Percentiles rank a stretch among this genome's conserved stretches.
These are phyloP conservation scores for Agonopterix subpropinquella DNA, from an alignment of 2,888 invertebrate genomes.

Conservation along the genomic window DNA sequence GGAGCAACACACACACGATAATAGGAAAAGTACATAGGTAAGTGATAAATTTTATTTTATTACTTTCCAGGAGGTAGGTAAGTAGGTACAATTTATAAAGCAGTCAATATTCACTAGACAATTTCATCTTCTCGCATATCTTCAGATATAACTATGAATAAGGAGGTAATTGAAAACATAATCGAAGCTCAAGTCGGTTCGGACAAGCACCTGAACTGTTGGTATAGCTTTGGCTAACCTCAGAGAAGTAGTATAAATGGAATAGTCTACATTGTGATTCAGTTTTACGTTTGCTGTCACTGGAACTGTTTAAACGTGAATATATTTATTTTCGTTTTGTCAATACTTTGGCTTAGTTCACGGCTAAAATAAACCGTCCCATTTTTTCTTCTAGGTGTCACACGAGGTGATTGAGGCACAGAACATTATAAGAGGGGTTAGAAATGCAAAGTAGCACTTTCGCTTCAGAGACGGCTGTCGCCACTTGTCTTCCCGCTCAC, in stretches of 20 bases:
- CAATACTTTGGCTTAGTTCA: too few species aligned
- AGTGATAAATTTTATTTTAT: too few species aligned
- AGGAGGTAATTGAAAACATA: conserved; percentile 47
- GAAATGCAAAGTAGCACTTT: too few species aligned
- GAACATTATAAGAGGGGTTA: too few species aligned
- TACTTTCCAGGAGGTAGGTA: too few species aligned
- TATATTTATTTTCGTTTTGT: background rate
- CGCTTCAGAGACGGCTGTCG: too few species aligned
- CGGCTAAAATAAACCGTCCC: too few species aligned
- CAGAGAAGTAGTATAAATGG: conserved; percentile 24
- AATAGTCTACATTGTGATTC: conserved; percentile 11
- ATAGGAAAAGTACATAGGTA: too few species aligned
- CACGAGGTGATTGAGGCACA: background rate
- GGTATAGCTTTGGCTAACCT: conserved; percentile 41
- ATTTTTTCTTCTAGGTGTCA: background rate
- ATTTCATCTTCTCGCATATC: conserved; percentile 21
- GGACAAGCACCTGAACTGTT: conserved; percentile 55
- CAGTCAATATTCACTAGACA: too few species aligned
- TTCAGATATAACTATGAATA: conserved; percentile 41
- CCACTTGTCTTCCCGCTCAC: too few species aligned
- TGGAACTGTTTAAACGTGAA: background rate
- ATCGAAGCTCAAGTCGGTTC: conserved; percentile 39
- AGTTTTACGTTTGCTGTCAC: background rate
- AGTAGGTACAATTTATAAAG: too few species aligned
- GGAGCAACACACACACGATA: too few species aligned